Evolutionary conservation across 2,888 invertebrate genomes (phyloP).

Genomic region (Pedicia rivosa): DNA sequence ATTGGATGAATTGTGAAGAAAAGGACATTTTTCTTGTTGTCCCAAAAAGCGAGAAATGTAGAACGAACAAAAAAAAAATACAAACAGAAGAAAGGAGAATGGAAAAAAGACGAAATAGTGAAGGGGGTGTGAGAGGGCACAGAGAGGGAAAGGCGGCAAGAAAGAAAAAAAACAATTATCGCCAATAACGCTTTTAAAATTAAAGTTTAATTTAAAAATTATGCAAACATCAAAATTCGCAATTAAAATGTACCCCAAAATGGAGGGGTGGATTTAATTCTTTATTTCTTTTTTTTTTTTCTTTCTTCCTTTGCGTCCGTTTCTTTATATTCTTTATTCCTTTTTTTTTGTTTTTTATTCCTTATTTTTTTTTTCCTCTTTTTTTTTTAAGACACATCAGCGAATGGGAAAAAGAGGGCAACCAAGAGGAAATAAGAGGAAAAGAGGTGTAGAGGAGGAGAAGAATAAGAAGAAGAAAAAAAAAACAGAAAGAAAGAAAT

Average conservation of each 20-base stretch:
- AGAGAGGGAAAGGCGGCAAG: too few relatives aligned
- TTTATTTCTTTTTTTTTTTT: background rate
- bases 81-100: too few relatives aligned
- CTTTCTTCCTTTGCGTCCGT: background rate
- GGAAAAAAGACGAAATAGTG: too few relatives aligned
- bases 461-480: too few relatives aligned
- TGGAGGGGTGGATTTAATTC: background rate
- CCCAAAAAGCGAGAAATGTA: too few relatives aligned
- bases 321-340: background rate
- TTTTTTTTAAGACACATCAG: background rate
- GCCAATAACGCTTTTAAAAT: conserved; percentile 8
- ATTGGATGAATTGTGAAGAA: too few relatives aligned
- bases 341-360: background rate
- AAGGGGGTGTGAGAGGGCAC: too few relatives aligned
- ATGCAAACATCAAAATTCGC: conserved; percentile 9
- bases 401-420: background rate
- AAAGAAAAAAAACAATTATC: conserved; percentile 8
- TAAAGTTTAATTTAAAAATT: conserved; percentile 9
- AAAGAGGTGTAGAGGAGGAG: too few relatives aligned
- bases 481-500: too few relatives aligned
- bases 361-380: background rate
- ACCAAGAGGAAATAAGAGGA: too few relatives aligned
- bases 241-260: conserved; percentile 7
- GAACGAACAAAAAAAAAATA: too few relatives aligned
- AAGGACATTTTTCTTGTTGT: too few relatives aligned